Base-by-base conservation (phyloP, 2,888 invertebrate genomes). In the Azorinus chamasolen region DNA sequence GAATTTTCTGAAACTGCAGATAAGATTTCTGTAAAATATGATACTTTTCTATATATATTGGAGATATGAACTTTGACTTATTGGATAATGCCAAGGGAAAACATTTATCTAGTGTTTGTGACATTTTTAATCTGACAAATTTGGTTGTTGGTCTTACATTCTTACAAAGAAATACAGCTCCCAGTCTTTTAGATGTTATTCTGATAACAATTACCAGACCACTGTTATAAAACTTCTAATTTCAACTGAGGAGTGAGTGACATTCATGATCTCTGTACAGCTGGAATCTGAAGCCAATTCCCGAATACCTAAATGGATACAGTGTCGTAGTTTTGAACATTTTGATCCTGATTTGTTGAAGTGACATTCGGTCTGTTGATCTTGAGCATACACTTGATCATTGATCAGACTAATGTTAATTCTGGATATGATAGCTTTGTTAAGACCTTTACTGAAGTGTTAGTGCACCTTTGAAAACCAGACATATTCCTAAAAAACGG, bases 101-200 rank as follows among this genome's bases (percentile, higher is more conserved):
- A n/a, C 61, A 45, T 32, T n/a, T 71, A 12, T 57, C 10, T 16
- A 39, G 25, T 39, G 16, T 71, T 24, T 63, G 53, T 64, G 71
- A 64, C 32, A 51, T 62, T 10, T 71, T 71, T 64, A 57, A 64
- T 51, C n/a, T n/a, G n/a, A n/a, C n/a, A n/a, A n/a, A n/a, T n/a
- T n/a, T n/a, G n/a, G n/a, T n/a, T n/a, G n/a, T n/a, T n/a, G n/a
- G n/a, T n/a, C n/a, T n/a, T n/a, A n/a, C n/a, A n/a, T n/a, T n/a
- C n/a, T n/a, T n/a, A n/a, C n/a, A n/a, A n/a, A n/a, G n/a, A n/a
- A n/a, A n/a, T n/a, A n/a, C n/a, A n/a, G n/a, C n/a, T n/a, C n/a
- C n/a, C n/a, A n/a, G n/a, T n/a, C n/a, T n/a, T n/a, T n/a, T n/a
- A n/a, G n/a, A n/a, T n/a, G n/a, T n/a, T n/a, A n/a, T n/a, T n/a